These are phyloP conservation scores for Sipunculus nudus DNA, from an alignment of 2,888 invertebrate species.

Conservation along the genomic window DNA sequence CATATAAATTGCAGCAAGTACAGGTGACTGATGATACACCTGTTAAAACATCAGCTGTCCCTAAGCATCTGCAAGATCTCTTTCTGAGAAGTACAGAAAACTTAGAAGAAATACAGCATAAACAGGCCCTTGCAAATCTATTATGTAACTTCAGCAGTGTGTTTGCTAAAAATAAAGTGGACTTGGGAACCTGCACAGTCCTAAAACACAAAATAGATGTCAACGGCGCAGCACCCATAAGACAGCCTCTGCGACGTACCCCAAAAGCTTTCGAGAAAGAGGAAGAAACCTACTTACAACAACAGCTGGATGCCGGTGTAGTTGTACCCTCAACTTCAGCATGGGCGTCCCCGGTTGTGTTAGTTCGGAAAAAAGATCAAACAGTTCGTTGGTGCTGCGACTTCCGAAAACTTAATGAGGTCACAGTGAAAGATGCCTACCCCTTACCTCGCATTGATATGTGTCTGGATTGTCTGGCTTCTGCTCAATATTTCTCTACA, in stretches of 20 bases:
- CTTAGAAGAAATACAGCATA: neutral
- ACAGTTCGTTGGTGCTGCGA: constrained; percentile 12
- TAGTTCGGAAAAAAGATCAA: constrained; percentile 13
- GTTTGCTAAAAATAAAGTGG: constrained; percentile 2
- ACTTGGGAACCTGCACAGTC: neutral
- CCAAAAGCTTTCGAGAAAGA: neutral
- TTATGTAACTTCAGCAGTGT: neutral
- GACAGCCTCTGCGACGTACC: constrained; percentile 1
- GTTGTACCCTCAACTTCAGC: neutral
- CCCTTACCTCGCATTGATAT: constrained; percentile 20
- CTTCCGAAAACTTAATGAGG: constrained; percentile 11
- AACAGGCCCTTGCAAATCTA: neutral
- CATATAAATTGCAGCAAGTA: neutral
- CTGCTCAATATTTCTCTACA: neutral
- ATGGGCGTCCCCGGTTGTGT: constrained; percentile 13
- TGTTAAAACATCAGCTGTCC: no score
- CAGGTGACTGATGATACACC: neutral
- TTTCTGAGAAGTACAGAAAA: no score
- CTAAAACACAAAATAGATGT: constrained; percentile 10
- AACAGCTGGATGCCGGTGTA: neutral
- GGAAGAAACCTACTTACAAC: neutral
- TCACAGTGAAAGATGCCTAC: constrained; percentile 10
- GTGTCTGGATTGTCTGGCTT: neutral
- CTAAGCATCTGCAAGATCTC: no score
- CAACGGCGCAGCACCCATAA: constrained; percentile 8